phyloP scores from a whole-genome alignment of 2,888 invertebrate species.

The Ametastegia equiseti region DNA sequence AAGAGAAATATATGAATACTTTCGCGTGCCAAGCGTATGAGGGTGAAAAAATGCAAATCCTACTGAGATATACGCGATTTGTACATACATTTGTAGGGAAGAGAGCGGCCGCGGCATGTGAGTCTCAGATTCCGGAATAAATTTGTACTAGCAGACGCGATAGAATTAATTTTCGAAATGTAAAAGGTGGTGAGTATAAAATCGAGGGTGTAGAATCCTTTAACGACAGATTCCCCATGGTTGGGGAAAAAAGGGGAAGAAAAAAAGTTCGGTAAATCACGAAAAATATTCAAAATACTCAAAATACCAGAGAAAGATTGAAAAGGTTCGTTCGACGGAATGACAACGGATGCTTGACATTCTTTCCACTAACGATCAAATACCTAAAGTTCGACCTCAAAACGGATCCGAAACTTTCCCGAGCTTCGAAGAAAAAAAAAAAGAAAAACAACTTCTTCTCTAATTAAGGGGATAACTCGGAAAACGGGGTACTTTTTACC shows the following conservation, averaged over 20 bases:
- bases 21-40: neutral
- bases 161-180: conserved; percentile 15
- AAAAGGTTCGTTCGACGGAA: conserved; percentile 6
- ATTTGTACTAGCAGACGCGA: conserved; percentile 4
- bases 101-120: neutral
- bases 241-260: neutral
- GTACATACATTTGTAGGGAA: neutral
- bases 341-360: conserved; percentile 1
- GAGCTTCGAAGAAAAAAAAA: neutral
- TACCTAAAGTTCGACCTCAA: neutral
- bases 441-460: neutral
- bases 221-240: neutral
- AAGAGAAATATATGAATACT: neutral
- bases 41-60: neutral
- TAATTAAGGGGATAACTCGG: no score
- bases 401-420: neutral
- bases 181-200: neutral
- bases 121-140: neutral
- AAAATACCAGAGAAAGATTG: conserved; percentile 22
- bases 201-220: conserved; percentile 21
- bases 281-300: conserved; percentile 17
- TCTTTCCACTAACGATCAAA: conserved; percentile 2
- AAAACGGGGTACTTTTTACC: neutral
- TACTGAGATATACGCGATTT: conserved; percentile 13
- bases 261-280: conserved; percentile 8